A percentile compares a stretch with the other conserved stretches of the same genome.
Evolutionary conservation across 2,888 invertebrate species (phyloP).

Genomic region (Encarsia formosa): DNA sequence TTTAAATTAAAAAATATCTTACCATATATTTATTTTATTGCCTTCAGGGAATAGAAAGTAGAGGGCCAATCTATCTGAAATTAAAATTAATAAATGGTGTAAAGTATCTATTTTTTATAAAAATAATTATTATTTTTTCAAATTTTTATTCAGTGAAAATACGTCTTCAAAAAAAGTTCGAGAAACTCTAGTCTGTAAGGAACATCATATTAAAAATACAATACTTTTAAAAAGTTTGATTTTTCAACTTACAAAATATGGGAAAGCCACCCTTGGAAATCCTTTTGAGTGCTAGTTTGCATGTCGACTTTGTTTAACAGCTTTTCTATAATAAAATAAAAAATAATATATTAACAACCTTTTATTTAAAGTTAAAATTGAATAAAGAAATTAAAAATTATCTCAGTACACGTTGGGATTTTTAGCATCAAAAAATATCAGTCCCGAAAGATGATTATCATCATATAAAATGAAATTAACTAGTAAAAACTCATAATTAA

Average conservation of each 20-base stretch:
- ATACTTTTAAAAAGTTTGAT: constrained; percentile 1
- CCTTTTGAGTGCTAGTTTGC: no score
- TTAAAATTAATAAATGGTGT: background rate
- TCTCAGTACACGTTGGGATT: constrained; percentile 33
- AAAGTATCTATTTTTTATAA: background rate
- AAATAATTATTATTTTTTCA: background rate
- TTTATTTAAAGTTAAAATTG: no score
- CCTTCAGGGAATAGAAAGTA: no score
- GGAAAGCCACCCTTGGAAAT: no score
- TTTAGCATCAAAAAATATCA: constrained; percentile 21
- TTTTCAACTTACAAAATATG: background rate
- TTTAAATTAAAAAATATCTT: background rate
- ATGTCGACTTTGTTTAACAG: no score
- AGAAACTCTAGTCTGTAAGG: constrained; percentile 24
- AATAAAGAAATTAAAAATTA: background rate
- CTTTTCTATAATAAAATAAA: no score
- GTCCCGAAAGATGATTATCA: constrained; percentile 25
- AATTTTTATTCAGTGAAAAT: constrained; percentile 6
- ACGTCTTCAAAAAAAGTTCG: constrained; percentile 20
- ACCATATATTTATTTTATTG: no score
- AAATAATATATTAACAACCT: no score
- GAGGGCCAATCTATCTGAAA: no score
- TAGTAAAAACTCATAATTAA: no score
- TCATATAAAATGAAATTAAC: constrained; percentile 7
- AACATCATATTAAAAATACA: constrained; percentile 18